Evolutionary conservation across 2,113 vertebrate genomes (phyloP).

Genomic region (Columbina picui): DNA sequence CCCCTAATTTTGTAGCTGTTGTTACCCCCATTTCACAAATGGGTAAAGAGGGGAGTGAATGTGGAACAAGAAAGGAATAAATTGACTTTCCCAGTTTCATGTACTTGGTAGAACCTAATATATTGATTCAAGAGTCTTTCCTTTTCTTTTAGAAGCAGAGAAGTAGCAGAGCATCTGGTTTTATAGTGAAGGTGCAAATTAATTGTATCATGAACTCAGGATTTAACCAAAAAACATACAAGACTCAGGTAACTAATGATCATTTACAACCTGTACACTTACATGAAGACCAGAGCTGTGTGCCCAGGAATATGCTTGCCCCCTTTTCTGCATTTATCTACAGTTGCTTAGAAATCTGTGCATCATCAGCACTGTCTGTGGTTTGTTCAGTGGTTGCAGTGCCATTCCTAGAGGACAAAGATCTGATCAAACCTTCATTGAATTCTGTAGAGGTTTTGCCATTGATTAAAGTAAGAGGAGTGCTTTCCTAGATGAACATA

Average conservation of each 20-base stretch:
- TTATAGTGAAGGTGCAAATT: not conserved
- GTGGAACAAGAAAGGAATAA: accelerated
- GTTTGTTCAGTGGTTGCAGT: not conserved
- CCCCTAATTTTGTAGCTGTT: not conserved
- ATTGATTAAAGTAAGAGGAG: not conserved
- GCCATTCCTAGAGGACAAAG: not conserved
- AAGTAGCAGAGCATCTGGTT: not conserved
- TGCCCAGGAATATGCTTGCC: not conserved
- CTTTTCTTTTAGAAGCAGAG: not conserved
- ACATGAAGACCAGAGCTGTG: accelerated
- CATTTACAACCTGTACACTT: not conserved
- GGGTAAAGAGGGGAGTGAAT: not conserved
- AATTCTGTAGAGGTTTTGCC: not conserved
- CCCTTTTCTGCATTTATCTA: not conserved
- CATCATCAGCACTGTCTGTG: not conserved
- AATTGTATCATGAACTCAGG: not conserved
- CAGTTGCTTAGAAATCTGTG: not conserved
- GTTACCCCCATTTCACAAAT: not conserved
- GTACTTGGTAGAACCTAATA: not conserved
- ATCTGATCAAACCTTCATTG: not conserved
- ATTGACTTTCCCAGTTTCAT: not conserved
- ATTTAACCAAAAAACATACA: not conserved
- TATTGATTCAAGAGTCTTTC: not conserved
- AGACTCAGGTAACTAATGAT: not conserved
- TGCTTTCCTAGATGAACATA: not conserved